Conservation (phyloP, 2,113 vertebrate genomes). For the Haplotaxodon microlepis region DNA sequence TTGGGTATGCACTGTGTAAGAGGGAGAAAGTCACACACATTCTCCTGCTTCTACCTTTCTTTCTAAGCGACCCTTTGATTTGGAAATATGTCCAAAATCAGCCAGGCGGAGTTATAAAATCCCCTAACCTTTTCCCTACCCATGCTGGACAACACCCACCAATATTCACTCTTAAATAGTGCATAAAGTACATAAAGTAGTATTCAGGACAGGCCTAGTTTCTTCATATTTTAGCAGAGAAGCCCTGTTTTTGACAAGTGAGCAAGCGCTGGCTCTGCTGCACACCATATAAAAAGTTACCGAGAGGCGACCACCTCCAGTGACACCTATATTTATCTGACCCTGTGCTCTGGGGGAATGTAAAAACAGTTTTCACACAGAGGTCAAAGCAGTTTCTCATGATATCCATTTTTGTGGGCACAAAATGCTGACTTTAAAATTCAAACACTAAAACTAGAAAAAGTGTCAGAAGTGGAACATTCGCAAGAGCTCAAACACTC, state of each 20-base stretch:
- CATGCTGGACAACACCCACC: too few relatives aligned
- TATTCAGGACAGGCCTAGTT: background rate
- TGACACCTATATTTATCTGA: background rate
- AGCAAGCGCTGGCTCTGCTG: background rate
- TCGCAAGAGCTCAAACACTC: background rate
- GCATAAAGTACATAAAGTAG: background rate
- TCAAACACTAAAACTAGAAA: background rate
- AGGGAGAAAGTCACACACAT: background rate
- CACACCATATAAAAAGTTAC: background rate
- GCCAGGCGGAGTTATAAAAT: background rate
- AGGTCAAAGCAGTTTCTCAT: background rate
- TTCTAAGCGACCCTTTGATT: background rate
- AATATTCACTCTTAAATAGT: background rate
- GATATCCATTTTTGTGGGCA: background rate
- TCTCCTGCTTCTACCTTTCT: background rate
- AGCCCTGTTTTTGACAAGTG: background rate
- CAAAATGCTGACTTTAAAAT: background rate
- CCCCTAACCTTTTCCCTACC: background rate
- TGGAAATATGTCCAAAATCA: background rate
- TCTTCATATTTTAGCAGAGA: background rate
- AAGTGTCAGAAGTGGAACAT: background rate
- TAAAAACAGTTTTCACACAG: background rate
- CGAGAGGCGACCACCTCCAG: background rate
- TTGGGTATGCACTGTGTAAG: background rate
- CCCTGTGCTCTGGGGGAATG: background rate